phyloP scores from a whole-genome alignment of 2,888 invertebrate species.

The Trichogramma evanescens region DNA sequence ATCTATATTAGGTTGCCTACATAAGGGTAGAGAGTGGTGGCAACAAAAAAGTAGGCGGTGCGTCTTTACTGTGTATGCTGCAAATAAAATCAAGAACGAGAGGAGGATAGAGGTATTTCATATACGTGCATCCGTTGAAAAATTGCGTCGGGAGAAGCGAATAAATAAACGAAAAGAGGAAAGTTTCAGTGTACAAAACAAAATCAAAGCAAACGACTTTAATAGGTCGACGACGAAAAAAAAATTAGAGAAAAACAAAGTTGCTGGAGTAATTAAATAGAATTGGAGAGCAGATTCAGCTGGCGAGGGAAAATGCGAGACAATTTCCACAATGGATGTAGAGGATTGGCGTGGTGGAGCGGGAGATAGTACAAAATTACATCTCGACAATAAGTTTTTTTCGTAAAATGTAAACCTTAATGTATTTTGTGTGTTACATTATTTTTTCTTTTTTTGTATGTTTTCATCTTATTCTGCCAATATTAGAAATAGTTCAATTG shows the following conservation, averaged over 20 bases:
- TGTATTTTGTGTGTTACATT: constrained; percentile 9
- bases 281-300: background rate
- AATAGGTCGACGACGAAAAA: background rate
- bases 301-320: no score
- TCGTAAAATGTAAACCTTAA: constrained; percentile 23
- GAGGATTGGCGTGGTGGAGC: background rate
- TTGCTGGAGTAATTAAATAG: background rate
- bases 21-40: no score
- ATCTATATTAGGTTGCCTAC: no score
- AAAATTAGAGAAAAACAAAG: background rate
- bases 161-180: constrained; percentile 3
- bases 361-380: constrained; percentile 8
- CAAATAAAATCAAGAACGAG: no score
- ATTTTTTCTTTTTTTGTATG: constrained; percentile 5
- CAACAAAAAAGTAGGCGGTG: no score
- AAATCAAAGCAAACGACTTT: background rate
- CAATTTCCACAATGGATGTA: background rate
- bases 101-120: no score
- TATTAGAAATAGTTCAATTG: constrained; percentile 14
- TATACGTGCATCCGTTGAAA: background rate
- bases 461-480: constrained; percentile 20
- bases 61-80: no score
- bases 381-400: constrained; percentile 9
- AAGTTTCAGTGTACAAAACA: background rate
- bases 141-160: background rate